phyloP scores from a whole-genome alignment of 2,888 invertebrate genomes.

The Drosophila multiciliata region DNA sequence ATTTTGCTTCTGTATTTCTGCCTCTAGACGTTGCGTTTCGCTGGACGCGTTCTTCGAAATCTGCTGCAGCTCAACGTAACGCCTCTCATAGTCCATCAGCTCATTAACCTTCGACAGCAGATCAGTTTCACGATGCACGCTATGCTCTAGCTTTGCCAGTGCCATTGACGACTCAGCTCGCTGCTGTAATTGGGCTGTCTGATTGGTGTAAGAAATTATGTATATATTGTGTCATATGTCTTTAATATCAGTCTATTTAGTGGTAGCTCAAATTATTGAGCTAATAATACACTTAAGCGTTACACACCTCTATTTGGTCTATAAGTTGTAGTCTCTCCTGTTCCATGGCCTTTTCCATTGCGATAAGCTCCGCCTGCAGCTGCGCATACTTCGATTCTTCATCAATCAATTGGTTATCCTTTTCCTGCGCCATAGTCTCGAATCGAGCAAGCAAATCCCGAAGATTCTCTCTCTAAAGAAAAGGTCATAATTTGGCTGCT shows the following conservation, averaged over 20 bases:
- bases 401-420: not conserved
- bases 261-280: not conserved
- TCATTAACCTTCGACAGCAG: not conserved
- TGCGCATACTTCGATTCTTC: not conserved
- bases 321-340: not conserved
- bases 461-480: not conserved
- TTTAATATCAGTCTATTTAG: not conserved
- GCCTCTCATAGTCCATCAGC: constrained; percentile 1
- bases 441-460: not conserved
- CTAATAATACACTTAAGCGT: not conserved
- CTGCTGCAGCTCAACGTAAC: not conserved
- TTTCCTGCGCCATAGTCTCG: not conserved
- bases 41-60: not conserved
- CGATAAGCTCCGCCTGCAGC: not conserved
- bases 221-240: not conserved
- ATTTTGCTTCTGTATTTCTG: not conserved
- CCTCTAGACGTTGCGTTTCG: not conserved
- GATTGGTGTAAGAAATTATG: not conserved
- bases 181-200: constrained; percentile 8
- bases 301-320: constrained; percentile 8
- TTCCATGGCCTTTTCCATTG: not conserved
- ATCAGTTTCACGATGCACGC: not conserved
- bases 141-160: not conserved
- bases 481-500: not conserved
- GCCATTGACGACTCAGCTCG: not conserved